These are phyloP conservation scores for Cyclina sinensis DNA, from an alignment of 1,140 invertebrate genomes.

Conservation along the genomic window DNA sequence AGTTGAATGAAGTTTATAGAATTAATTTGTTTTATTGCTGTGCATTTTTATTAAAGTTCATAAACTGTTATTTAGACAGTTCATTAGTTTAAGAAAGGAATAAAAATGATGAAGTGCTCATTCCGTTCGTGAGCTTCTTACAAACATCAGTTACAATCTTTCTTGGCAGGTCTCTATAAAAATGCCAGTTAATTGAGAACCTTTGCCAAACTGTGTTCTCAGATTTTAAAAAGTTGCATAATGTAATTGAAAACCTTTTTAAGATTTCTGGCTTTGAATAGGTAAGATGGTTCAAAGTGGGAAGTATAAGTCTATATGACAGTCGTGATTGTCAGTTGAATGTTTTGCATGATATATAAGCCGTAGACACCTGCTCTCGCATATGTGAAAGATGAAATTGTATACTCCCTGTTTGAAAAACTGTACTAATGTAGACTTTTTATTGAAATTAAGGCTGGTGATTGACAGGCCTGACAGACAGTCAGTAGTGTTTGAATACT, in stretches of 20 bases:
- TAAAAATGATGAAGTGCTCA: too few relatives aligned
- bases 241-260: not conserved
- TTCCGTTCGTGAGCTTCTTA: too few relatives aligned
- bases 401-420: not conserved
- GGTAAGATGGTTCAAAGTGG: not conserved
- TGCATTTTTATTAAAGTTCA: too few relatives aligned
- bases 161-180: too few relatives aligned
- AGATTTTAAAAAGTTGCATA: too few relatives aligned
- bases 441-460: not conserved
- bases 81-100: too few relatives aligned
- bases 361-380: not conserved
- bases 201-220: too few relatives aligned
- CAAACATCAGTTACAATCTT: too few relatives aligned
- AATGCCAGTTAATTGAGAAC: too few relatives aligned
- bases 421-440: not conserved
- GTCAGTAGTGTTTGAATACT: not conserved
- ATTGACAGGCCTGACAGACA: not conserved
- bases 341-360: not conserved
- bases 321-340: not conserved
- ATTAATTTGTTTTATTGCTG: too few relatives aligned
- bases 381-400: not conserved
- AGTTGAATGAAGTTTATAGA: too few relatives aligned
- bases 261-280: not conserved
- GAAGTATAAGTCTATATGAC: not conserved
- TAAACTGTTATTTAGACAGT: too few relatives aligned